These are phyloP conservation scores for Tupaia tana DNA, from an alignment of 2,113 vertebrate genomes.

Conservation along the genomic window DNA sequence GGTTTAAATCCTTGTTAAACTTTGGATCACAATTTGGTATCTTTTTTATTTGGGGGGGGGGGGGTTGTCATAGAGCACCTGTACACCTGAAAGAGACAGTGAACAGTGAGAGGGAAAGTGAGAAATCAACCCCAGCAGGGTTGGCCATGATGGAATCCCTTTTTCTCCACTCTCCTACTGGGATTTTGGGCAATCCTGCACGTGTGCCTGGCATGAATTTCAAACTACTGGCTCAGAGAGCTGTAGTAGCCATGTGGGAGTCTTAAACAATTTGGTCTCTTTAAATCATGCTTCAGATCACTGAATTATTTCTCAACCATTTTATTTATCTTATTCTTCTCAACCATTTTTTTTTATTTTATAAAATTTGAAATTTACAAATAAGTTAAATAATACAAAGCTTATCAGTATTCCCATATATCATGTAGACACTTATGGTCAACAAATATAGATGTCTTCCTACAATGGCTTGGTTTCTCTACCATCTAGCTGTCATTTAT, in stretches of 20 bases:
- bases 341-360: not conserved
- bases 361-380: not conserved
- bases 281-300: not conserved
- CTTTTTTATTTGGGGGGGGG: too few species aligned
- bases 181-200: too few species aligned
- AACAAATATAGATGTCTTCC: not conserved
- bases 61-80: too few species aligned
- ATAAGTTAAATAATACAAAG: not conserved
- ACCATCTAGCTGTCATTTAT: not conserved
- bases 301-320: not conserved
- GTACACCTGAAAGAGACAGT: too few species aligned
- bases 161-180: too few species aligned
- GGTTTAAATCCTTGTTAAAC: not conserved
- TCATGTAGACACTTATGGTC: not conserved
- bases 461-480: not conserved
- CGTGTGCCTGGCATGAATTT: too few species aligned
- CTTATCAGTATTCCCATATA: not conserved
- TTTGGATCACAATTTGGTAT: too few species aligned
- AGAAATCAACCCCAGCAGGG: too few species aligned
- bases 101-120: too few species aligned
- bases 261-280: not conserved
- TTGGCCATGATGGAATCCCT: too few species aligned
- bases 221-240: too few species aligned
- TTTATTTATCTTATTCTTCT: not conserved
- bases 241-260: too few species aligned